Evolutionary conservation across 2,113 vertebrate genomes (phyloP).

Genomic region (Rhynchomys soricoides): DNA sequence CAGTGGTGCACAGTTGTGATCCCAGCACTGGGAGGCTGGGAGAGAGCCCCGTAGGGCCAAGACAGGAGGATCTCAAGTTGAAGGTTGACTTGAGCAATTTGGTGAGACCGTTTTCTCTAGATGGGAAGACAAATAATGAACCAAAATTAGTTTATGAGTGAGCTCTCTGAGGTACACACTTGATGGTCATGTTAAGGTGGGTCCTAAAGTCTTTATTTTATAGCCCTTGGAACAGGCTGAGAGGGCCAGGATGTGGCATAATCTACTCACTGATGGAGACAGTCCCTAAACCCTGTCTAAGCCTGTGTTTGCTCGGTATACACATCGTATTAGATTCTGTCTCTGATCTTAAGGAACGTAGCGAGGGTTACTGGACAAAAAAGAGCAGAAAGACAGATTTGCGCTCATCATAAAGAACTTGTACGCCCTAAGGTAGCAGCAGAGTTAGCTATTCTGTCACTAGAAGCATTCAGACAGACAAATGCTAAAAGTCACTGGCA

Average conservation of each 20-base stretch:
- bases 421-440: neutral
- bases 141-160: neutral
- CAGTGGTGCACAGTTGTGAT: neutral
- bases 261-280: neutral
- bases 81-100: neutral
- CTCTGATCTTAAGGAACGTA: conserved; percentile 17
- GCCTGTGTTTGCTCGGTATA: neutral
- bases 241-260: neutral
- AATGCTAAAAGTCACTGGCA: neutral
- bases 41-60: neutral
- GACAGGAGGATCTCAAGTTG: neutral
- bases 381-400: conserved; percentile 34
- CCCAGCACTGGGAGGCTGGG: neutral
- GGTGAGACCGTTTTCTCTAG: neutral
- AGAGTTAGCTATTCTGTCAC: conserved; percentile 19
- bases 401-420: neutral
- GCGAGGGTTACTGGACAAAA: neutral
- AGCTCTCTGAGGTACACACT: neutral
- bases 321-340: neutral
- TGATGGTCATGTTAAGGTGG: neutral
- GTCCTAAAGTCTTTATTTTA: neutral
- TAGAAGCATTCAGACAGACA: neutral
- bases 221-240: neutral
- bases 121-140: neutral
- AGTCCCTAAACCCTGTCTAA: neutral